Conservation (phyloP, 2,797 vertebrate species). For the Tarsius wallacei region DNA sequence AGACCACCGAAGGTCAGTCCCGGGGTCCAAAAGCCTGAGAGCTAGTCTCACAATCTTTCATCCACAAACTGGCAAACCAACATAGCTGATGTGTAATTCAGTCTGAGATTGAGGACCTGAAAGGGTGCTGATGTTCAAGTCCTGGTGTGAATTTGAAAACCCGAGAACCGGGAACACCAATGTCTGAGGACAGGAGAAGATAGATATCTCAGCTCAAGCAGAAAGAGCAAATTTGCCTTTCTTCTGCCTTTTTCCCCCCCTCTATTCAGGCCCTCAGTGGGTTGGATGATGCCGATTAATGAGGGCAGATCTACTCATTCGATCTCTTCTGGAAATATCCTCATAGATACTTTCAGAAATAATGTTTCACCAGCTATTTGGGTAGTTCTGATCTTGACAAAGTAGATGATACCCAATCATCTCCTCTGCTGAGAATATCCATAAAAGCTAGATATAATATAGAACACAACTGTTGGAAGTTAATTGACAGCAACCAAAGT, state of each 20-base stretch:
- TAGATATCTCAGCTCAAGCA: neutral
- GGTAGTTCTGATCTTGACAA: neutral
- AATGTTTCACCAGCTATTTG: neutral
- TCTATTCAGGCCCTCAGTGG: neutral
- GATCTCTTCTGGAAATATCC: neutral
- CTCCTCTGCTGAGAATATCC: neutral
- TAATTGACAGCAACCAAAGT: neutral
- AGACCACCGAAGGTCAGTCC: neutral
- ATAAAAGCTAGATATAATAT: neutral
- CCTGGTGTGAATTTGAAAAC: neutral
- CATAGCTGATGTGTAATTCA: neutral
- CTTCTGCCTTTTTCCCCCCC: neutral
- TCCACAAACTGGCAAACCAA: neutral
- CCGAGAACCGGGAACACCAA: neutral
- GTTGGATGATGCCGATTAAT: neutral
- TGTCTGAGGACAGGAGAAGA: neutral
- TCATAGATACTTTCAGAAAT: neutral
- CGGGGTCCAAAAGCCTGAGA: neutral
- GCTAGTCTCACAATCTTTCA: neutral
- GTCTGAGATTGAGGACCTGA: neutral
- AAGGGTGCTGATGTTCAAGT: neutral
- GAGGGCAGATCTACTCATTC: neutral
- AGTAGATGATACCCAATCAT: neutral
- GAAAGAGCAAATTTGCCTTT: neutral
- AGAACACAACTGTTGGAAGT: neutral